Conservation (phyloP, 1,140 invertebrate genomes). For the Acromyrmex heyeri region DNA sequence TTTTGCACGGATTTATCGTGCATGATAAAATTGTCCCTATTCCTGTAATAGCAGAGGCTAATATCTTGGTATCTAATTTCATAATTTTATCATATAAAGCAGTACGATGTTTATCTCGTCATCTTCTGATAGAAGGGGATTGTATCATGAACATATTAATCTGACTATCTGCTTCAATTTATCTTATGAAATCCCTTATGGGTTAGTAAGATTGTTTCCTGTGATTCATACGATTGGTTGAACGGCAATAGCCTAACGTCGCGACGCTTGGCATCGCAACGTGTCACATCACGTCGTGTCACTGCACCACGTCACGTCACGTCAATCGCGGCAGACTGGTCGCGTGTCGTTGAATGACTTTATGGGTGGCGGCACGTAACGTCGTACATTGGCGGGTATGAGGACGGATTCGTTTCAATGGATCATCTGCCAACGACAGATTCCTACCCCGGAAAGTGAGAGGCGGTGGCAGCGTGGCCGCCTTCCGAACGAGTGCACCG, state of each 20-base stretch:
- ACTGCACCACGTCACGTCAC: slow-evolving; percentile 33
- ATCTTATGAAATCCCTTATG: not conserved
- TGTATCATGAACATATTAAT: slow-evolving; percentile 10
- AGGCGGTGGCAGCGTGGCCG: slow-evolving; percentile 36
- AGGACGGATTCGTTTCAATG: slow-evolving; percentile 78
- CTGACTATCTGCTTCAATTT: slow-evolving; percentile 4
- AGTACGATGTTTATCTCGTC: not conserved
- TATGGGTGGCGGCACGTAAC: slow-evolving; percentile 53
- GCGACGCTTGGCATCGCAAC: slow-evolving; percentile 23
- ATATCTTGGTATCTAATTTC: not conserved
- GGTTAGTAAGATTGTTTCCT: slow-evolving; percentile 1
- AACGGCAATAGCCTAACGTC: slow-evolving; percentile 11
- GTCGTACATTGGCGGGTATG: slow-evolving; percentile 24
- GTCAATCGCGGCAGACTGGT: slow-evolving; percentile 40
- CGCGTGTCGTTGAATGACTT: slow-evolving; percentile 62
- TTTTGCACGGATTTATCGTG: not conserved
- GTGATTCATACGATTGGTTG: slow-evolving; percentile 12
- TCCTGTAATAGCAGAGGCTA: not conserved
- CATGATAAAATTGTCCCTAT: not conserved
- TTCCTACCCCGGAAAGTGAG: slow-evolving; percentile 43
- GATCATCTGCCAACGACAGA: slow-evolving; percentile 79
- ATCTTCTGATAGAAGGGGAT: not conserved
- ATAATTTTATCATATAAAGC: not conserved
- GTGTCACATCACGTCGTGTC: slow-evolving; percentile 23
- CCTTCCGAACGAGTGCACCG: slow-evolving; percentile 71